Base-by-base conservation (phyloP, 2,797 vertebrate genomes). In the Eulemur rubriventer region DNA sequence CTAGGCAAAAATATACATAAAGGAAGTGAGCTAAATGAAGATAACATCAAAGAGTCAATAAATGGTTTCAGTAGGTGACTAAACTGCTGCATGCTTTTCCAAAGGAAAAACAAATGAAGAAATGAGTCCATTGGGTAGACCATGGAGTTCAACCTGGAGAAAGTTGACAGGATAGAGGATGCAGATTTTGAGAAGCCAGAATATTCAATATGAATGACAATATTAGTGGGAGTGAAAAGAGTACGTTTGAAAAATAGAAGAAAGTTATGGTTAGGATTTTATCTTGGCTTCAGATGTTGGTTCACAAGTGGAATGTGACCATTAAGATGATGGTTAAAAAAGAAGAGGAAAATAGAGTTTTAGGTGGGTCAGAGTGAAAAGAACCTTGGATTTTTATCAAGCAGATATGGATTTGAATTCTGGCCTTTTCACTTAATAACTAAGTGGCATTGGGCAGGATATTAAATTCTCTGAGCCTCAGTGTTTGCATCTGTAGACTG, bases 371-470 rank as follows among this genome's bases (percentile, higher is more conserved):
- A 26, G 17, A 86, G 41, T 93, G 38, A 65, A 73, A 89, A 76
- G 52, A 78, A 69, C 41, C n/a, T 91, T 65, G 69, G n/a, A 35
- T 85, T 86, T 95, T 93, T 87, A 48, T 88, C 41, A 96, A 26
- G 72, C 63, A 72, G 41, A 50, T 88, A 38, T 0, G 6, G 52
- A 20, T 90, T 96, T 89, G 57, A 96, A 76, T 91, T 94, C 81
- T 94, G 76, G 85, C 41, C 72, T 88, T 94, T 72, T 67, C 48
- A 73, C 55, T 96, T 95, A 76, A 18, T 81, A 55, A n/a, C n/a
- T 70, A 65, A 70, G 63, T 75, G 48, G 69, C n/a, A 17, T 30
- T 85, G 38, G 63, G 59, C 35, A 94, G 28, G 14, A 35, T 59
- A 52, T 2, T 24, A 57, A 89, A 30, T 93, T 78, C 26, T 92